Evolutionary conservation across 1,140 invertebrate genomes (phyloP).

Genomic region (Drosophila littoralis): DNA sequence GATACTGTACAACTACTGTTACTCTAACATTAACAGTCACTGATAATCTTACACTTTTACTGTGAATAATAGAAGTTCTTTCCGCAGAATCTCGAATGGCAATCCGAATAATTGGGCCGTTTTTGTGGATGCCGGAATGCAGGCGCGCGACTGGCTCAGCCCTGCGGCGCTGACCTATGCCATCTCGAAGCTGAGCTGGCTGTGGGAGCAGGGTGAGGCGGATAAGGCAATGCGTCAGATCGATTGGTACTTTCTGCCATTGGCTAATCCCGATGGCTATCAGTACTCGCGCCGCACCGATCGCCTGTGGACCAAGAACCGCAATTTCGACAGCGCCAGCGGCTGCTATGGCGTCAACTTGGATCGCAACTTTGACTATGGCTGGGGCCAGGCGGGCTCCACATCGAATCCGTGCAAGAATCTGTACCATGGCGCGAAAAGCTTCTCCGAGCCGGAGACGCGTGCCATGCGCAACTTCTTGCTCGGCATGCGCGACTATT

Average conservation of each 20-base stretch:
- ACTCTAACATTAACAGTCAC: background rate
- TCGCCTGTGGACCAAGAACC: constrained; percentile 90
- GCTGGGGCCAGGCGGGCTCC: constrained; percentile 91
- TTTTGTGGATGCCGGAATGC: constrained; percentile 89
- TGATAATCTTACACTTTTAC: background rate
- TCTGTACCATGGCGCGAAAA: constrained; percentile 90
- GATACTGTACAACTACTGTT: background rate
- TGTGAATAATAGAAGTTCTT: background rate
- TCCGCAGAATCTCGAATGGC: constrained; percentile 87
- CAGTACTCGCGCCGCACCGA: constrained; percentile 87
- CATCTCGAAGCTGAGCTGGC: constrained; percentile 89
- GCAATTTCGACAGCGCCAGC: constrained; percentile 85
- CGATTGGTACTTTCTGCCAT: constrained; percentile 92
- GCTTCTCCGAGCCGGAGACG: constrained; percentile 95
- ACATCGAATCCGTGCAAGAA: constrained; percentile 92
- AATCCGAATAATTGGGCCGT: constrained; percentile 87
- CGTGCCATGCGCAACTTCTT: constrained; percentile 88
- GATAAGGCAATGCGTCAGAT: constrained; percentile 88
- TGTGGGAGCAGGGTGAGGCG: constrained; percentile 85
- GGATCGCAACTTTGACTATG: constrained; percentile 92
- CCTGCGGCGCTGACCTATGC: constrained; percentile 92
- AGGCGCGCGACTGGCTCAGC: constrained; percentile 95
- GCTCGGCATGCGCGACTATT: constrained; percentile 72
- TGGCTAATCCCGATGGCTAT: constrained; percentile 91
- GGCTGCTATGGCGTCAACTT: constrained; percentile 92